These are phyloP conservation scores for Apostichopus parvimensis DNA, from an alignment of 35 echinoderm and acorn worm species.

Conservation along the genomic window DNA sequence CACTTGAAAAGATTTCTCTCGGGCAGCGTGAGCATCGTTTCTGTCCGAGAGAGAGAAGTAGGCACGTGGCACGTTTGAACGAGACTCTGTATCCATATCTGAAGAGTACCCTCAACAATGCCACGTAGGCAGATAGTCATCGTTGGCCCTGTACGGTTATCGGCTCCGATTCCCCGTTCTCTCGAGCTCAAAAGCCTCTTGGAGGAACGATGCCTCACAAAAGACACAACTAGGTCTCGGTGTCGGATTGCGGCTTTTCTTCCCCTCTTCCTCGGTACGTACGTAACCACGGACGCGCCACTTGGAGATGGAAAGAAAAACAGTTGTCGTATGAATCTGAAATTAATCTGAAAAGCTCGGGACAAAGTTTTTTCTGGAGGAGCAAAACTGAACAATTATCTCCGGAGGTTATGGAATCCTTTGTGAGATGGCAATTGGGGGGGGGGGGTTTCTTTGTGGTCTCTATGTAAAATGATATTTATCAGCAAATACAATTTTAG, in stretches of 20 bases:
- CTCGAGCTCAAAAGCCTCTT: constrained; percentile 46
- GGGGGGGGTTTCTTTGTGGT: background rate
- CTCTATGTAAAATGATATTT: constrained; percentile 37
- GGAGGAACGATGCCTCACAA: constrained; percentile 22
- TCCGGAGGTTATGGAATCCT: constrained; percentile 28
- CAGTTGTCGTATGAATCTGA: constrained; percentile 53
- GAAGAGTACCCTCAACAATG: constrained; percentile 46
- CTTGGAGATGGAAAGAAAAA: constrained; percentile 34
- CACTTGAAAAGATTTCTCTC: constrained; percentile 39
- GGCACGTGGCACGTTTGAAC: background rate
- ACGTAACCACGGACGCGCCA: constrained; percentile 16
- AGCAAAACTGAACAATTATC: constrained; percentile 23
- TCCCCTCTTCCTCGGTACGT: background rate
- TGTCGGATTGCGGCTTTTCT: background rate
- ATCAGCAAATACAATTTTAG: constrained; percentile 19
- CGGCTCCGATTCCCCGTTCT: constrained; percentile 38
- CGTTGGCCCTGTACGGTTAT: constrained; percentile 32
- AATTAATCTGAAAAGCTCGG: constrained; percentile 38
- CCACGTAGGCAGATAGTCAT: constrained; percentile 46
- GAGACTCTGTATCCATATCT: constrained; percentile 22
- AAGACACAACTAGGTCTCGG: constrained; percentile 49
- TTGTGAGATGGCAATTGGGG: constrained; percentile 36
- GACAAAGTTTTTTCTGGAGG: background rate
- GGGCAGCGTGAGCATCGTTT: background rate
- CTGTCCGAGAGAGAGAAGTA: background rate